Evolutionary conservation across 2,888 invertebrate species (phyloP).

Genomic region (Punctoribates punctum): DNA sequence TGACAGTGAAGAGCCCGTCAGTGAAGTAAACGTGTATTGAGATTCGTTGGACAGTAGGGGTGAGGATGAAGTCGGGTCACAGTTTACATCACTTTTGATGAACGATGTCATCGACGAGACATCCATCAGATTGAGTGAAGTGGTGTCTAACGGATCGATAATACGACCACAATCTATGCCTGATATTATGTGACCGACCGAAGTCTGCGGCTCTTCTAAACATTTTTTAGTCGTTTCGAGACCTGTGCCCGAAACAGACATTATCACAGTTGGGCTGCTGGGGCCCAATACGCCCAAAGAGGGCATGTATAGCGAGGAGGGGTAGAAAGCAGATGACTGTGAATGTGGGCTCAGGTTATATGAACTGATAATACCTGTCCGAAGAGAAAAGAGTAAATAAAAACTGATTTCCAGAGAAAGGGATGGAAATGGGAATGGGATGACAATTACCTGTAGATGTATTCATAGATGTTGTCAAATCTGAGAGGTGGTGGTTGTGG

Average conservation of each 20-base stretch:
- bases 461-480: slow-evolving; percentile 48
- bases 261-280: slow-evolving; percentile 36
- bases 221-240: slow-evolving; percentile 17
- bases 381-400: not conserved
- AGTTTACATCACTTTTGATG: slow-evolving; percentile 44
- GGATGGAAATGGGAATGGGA: too few species aligned
- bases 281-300: slow-evolving; percentile 6
- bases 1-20: not conserved
- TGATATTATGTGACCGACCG: slow-evolving; percentile 45
- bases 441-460: slow-evolving; percentile 48
- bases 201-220: slow-evolving; percentile 44
- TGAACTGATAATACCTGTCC: slow-evolving; percentile 43
- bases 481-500: slow-evolving; percentile 41
- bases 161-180: slow-evolving; percentile 49
- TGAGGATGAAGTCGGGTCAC: slow-evolving; percentile 41
- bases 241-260: slow-evolving; percentile 31
- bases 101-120: slow-evolving; percentile 41
- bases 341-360: slow-evolving; percentile 37
- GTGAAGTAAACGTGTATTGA: slow-evolving; percentile 32
- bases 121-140: slow-evolving; percentile 41
- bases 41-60: slow-evolving; percentile 38
- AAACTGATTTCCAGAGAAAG: not conserved
- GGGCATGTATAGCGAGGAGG: slow-evolving; percentile 32
- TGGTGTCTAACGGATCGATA: slow-evolving; percentile 44
- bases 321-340: slow-evolving; percentile 35